Percentiles rank a stretch among this genome's conserved stretches.
These are phyloP conservation scores for Trididemnum nubilum DNA, from an alignment of 23 tunicate genomes.

Conservation along the genomic window DNA sequence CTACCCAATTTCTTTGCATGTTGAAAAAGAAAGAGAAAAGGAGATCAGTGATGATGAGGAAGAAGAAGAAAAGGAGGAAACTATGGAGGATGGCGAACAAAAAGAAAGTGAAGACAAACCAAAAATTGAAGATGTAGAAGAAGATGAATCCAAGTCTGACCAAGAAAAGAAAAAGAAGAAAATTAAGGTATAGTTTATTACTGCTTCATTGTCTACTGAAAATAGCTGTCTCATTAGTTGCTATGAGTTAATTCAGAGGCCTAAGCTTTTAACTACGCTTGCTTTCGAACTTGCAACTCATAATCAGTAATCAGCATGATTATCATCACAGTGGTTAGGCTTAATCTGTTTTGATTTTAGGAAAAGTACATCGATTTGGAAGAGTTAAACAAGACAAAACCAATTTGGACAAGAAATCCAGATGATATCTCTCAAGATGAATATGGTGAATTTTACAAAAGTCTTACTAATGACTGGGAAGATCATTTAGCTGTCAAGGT, in stretches of 20 bases:
- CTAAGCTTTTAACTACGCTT: too few relatives aligned
- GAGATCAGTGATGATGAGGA: constrained; percentile 94
- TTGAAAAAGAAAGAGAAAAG: constrained; percentile 95
- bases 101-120: constrained; percentile 78
- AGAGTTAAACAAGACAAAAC: constrained; percentile 96
- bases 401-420: constrained; percentile 96
- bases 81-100: constrained; percentile 43
- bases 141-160: constrained; percentile 68
- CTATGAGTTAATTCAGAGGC: too few relatives aligned
- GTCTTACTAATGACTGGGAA: constrained; percentile 96
- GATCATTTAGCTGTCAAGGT: constrained; percentile 99
- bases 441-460: constrained; percentile 96
- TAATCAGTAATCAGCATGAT: background rate
- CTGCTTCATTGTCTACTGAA: background rate
- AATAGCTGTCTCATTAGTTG: too few relatives aligned
- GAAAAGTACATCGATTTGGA: constrained; percentile 88
- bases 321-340: background rate
- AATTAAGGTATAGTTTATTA: constrained; percentile 52
- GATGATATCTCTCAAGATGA: constrained; percentile 98
- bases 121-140: constrained; percentile 90
- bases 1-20: constrained; percentile 92
- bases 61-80: constrained; percentile 79
- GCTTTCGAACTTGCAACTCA: background rate
- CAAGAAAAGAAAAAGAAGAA: constrained; percentile 87
- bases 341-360: constrained; percentile 17